These are phyloP conservation scores for Andrena bicolor DNA, from an alignment of 2,888 invertebrate genomes.

Conservation along the genomic window DNA sequence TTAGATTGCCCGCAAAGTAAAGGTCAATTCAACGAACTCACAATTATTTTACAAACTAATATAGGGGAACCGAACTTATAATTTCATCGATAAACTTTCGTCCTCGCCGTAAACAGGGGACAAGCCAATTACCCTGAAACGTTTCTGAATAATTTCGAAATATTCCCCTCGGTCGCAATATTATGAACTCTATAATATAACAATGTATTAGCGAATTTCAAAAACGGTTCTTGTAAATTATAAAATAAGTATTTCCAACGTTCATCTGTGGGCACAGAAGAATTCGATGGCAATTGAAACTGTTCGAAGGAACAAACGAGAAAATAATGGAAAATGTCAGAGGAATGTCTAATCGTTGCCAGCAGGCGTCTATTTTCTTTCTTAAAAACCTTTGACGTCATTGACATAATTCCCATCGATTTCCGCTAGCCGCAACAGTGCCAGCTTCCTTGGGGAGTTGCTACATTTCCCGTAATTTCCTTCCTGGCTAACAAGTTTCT, in stretches of 20 bases:
- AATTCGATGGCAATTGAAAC: not conserved
- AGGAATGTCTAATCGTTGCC: slow-evolving; percentile 1
- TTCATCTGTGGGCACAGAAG: not conserved
- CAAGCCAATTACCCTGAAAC: not conserved
- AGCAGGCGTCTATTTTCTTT: slow-evolving; percentile 2
- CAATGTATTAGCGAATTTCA: too few relatives aligned
- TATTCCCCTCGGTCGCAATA: too few relatives aligned
- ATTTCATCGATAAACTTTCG: slow-evolving; percentile 6
- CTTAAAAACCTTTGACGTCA: slow-evolving; percentile 36
- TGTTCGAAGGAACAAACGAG: not conserved
- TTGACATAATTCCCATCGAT: slow-evolving; percentile 38
- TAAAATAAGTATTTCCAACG: too few relatives aligned
- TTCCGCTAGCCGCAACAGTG: slow-evolving; percentile 22
- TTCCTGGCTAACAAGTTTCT: not conserved
- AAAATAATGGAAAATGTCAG: not conserved
- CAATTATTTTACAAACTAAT: not conserved
- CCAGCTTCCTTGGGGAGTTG: not conserved
- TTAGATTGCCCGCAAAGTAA: not conserved
- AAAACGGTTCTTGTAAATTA: too few relatives aligned
- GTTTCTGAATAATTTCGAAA: not conserved
- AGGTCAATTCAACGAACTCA: not conserved
- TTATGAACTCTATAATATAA: too few relatives aligned
- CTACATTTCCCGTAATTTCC: not conserved
- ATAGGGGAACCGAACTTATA: not conserved
- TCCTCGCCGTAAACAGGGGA: not conserved